Percentiles rank a stretch among this genome's conserved stretches.
These are phyloP conservation scores for Nemurella pictetii DNA, from an alignment of 2,888 invertebrate genomes.

Conservation along the genomic window DNA sequence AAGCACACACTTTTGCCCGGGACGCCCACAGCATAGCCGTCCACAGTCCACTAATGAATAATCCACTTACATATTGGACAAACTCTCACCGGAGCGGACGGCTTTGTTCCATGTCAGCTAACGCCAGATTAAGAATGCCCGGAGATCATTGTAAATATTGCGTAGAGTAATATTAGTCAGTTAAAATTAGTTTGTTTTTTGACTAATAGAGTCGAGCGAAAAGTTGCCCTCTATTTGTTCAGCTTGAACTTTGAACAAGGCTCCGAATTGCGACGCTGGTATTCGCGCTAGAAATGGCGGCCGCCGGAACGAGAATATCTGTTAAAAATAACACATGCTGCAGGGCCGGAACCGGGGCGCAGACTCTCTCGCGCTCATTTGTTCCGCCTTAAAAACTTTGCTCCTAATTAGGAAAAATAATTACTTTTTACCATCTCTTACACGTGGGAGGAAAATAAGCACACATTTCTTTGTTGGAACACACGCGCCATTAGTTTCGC, in stretches of 20 bases:
- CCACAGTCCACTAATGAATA: neutral
- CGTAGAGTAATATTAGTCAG: neutral
- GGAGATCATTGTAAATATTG: neutral
- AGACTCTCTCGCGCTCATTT: neutral
- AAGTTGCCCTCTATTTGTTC: neutral
- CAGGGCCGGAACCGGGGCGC: neutral
- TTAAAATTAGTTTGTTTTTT: neutral
- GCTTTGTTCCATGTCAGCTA: neutral
- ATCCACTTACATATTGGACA: neutral
- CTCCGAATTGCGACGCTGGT: neutral
- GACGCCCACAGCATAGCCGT: neutral
- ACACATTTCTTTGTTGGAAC: neutral
- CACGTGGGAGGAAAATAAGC: neutral
- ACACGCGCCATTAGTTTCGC: neutral
- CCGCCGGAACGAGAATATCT: neutral
- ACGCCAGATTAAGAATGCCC: neutral
- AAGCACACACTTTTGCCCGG: neutral
- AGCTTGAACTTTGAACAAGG: no score
- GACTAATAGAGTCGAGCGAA: neutral
- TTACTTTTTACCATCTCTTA: neutral
- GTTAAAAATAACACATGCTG: neutral
- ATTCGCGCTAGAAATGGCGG: neutral
- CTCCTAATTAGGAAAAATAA: neutral
- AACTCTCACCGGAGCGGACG: neutral
- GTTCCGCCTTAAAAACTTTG: neutral